Conservation (phyloP, 64 coral and sea anemone genomes). For the Pachyseris speciosa region DNA sequence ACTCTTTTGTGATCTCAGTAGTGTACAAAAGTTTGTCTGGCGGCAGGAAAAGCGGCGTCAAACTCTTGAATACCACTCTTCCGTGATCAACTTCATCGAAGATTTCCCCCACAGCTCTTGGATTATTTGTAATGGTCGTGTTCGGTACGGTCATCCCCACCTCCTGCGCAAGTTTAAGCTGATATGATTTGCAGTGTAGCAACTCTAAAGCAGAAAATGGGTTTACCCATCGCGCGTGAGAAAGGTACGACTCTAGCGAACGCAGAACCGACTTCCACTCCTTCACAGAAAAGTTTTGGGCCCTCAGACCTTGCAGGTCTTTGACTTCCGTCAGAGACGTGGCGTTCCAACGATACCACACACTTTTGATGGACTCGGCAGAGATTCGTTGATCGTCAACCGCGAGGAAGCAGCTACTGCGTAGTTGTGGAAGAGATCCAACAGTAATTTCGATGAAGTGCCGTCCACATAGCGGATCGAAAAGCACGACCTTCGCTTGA, state of each 20-base stretch:
- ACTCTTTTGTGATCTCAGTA: conserved; percentile 30
- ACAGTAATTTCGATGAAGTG: conserved; percentile 60
- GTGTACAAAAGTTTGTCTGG: conserved; percentile 18
- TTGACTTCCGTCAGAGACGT: background rate
- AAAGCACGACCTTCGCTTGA: conserved; percentile 14
- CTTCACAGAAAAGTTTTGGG: conserved; percentile 27
- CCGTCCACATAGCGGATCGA: conserved; percentile 34
- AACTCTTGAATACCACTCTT: conserved; percentile 34
- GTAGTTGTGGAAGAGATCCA: background rate
- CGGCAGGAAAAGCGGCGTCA: conserved; percentile 20
- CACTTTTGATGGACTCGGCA: conserved; percentile 12
- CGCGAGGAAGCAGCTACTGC: background rate
- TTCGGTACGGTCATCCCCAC: conserved; percentile 46
- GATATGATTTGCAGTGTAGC: conserved; percentile 23
- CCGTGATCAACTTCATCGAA: background rate
- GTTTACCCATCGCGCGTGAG: conserved; percentile 37
- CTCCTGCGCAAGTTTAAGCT: conserved; percentile 33
- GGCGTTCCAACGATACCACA: conserved; percentile 58
- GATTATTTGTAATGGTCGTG: conserved; percentile 46
- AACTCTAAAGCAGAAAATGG: background rate
- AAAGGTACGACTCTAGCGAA: background rate
- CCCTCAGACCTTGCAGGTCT: conserved; percentile 6
- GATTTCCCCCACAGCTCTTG: conserved; percentile 9
- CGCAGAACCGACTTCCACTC: conserved; percentile 44
- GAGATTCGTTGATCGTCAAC: background rate